A percentile compares a stretch with the other conserved stretches of the same genome.
These are phyloP conservation scores for Eilema griseolum DNA, from an alignment of 2,888 invertebrate genomes.

Conservation along the genomic window DNA sequence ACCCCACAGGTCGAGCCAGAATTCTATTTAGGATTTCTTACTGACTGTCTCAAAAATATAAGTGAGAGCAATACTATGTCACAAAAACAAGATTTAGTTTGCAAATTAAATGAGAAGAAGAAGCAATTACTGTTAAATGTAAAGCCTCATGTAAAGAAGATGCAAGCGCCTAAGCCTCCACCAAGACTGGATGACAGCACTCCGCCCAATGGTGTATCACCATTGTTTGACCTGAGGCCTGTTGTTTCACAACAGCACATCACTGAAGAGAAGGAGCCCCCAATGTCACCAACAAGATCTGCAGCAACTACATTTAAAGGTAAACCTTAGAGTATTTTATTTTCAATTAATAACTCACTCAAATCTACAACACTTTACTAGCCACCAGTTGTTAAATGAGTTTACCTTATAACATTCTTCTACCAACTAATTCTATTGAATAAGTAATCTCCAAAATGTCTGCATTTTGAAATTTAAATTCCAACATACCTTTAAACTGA, in stretches of 20 bases:
- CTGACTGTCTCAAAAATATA: conserved; percentile 89
- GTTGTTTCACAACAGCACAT: conserved; percentile 82
- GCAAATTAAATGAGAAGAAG: conserved; percentile 89
- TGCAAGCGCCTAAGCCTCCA: conserved; percentile 80
- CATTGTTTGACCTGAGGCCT: conserved; percentile 80
- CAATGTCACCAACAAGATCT: conserved; percentile 69
- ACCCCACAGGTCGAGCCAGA: conserved; percentile 89
- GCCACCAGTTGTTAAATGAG: background rate
- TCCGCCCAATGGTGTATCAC: conserved; percentile 82
- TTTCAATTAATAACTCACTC: too few species aligned
- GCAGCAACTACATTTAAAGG: conserved; percentile 64
- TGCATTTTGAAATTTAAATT: background rate
- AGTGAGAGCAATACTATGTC: conserved; percentile 76
- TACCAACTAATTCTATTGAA: background rate
- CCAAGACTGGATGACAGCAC: conserved; percentile 77
- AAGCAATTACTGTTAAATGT: conserved; percentile 82
- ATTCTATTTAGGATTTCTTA: conserved; percentile 90
- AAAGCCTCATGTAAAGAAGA: conserved; percentile 74
- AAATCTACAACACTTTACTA: too few species aligned
- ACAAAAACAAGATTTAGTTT: conserved; percentile 89
- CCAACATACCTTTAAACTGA: background rate
- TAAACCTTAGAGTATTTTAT: conserved; percentile 32
- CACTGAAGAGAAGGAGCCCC: conserved; percentile 72
- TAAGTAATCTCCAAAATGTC: too few species aligned
- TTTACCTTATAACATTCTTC: background rate